A percentile compares a stretch with the other conserved stretches of the same genome.
phyloP scores from a whole-genome alignment of 2,888 invertebrate genomes.

The Stenurella melanura region DNA sequence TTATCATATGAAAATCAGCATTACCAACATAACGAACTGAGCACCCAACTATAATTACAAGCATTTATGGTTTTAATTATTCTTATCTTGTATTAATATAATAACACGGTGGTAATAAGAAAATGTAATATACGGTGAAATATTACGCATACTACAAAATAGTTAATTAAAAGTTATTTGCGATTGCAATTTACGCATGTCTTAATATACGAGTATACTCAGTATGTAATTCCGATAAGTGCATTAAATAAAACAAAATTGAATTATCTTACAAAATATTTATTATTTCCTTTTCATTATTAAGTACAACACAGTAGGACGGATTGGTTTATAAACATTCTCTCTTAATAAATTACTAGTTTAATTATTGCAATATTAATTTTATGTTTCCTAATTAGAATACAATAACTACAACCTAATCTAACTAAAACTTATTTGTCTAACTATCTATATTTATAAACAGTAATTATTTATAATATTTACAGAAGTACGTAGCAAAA shows the following conservation, averaged over 20 bases:
- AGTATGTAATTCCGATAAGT: constrained; percentile 9
- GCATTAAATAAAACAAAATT: constrained; percentile 30
- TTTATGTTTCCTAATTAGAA: constrained; percentile 27
- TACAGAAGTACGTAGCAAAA: constrained; percentile 27
- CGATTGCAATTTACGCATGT: neutral
- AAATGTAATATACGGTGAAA: constrained; percentile 64
- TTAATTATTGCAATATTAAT: constrained; percentile 38
- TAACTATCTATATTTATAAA: constrained; percentile 22
- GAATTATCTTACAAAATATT: constrained; percentile 49
- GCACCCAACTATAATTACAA: constrained; percentile 69
- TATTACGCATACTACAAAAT: constrained; percentile 52
- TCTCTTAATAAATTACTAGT: constrained; percentile 40
- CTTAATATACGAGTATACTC: neutral
- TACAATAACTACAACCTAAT: constrained; percentile 19
- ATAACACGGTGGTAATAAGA: constrained; percentile 69
- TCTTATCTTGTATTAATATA: constrained; percentile 71
- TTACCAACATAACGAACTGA: constrained; percentile 64
- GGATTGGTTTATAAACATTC: constrained; percentile 60
- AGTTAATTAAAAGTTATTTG: constrained; percentile 40
- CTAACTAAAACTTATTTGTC: constrained; percentile 8
- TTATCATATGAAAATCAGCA: constrained; percentile 70
- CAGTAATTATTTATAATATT: constrained; percentile 35
- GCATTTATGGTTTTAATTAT: constrained; percentile 72
- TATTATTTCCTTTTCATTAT: constrained; percentile 44
- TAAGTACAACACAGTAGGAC: constrained; percentile 59